These are phyloP conservation scores for Eupristina koningsbergeri DNA, from an alignment of 1,140 invertebrate species.

Conservation along the genomic window DNA sequence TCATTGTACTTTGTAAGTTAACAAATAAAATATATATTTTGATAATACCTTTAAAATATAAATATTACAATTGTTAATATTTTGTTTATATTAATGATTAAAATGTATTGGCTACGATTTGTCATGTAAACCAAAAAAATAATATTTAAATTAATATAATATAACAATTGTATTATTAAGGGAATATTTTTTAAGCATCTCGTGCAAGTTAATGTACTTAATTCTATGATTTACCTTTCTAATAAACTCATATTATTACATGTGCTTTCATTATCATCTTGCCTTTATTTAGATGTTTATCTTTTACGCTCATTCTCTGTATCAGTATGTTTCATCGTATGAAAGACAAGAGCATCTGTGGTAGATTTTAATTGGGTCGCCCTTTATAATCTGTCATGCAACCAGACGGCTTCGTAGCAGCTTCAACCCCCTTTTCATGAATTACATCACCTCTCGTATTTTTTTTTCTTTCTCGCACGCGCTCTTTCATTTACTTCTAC, in stretches of 20 bases:
- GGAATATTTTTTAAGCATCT: background rate
- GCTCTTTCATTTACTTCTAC: background rate
- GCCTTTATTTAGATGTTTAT: background rate
- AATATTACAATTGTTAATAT: no score
- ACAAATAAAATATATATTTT: no score
- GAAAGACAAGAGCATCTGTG: slow-evolving; percentile 4
- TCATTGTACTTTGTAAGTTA: no score
- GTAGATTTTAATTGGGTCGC: slow-evolving; percentile 65
- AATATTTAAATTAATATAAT: no score
- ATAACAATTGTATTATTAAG: no score
- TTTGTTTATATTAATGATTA: no score
- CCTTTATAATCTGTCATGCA: slow-evolving; percentile 63
- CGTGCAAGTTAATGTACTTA: background rate
- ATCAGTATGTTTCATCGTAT: background rate
- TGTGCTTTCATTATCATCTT: slow-evolving; percentile 2
- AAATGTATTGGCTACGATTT: no score
- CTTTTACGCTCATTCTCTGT: background rate
- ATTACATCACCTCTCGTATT: slow-evolving; percentile 47
- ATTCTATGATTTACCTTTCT: background rate
- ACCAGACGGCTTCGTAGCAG: slow-evolving; percentile 55
- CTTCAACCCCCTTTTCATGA: slow-evolving; percentile 54
- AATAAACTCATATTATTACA: background rate
- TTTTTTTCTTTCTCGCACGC: background rate
- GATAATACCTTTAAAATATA: no score
- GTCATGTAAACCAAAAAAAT: no score